Evolutionary conservation across 2,797 vertebrate species (phyloP).

Genomic region (Protosalanx chinensis): DNA sequence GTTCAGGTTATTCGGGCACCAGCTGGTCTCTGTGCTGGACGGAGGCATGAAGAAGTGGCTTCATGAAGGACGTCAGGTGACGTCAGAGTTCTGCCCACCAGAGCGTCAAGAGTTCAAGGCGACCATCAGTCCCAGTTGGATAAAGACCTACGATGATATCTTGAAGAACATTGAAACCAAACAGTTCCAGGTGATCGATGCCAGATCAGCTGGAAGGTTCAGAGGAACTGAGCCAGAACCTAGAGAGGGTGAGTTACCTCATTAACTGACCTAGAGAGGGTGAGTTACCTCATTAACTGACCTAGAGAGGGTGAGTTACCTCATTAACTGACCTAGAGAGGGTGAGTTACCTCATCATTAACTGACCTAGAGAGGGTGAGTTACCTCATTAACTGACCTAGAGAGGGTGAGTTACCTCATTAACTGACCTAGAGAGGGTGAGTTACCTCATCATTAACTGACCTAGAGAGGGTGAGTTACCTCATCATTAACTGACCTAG

Average conservation of each 20-base stretch:
- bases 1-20: conserved; percentile 91
- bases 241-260: conserved; percentile 73
- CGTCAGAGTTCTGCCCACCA: conserved; percentile 65
- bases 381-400: too few species aligned
- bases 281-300: too few species aligned
- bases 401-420: too few species aligned
- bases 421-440: too few species aligned
- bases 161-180: conserved; percentile 77
- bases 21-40: conserved; percentile 84
- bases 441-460: too few species aligned
- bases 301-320: too few species aligned
- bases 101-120: conserved; percentile 68
- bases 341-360: too few species aligned
- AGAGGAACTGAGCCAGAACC: conserved; percentile 86
- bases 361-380: too few species aligned
- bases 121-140: conserved; percentile 65
- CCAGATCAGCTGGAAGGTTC: conserved; percentile 81
- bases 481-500: too few species aligned
- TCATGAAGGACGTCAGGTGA: conserved; percentile 75
- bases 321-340: too few species aligned
- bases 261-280: too few species aligned
- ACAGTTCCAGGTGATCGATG: conserved; percentile 85
- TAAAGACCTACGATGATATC: conserved; percentile 87
- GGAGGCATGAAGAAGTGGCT: conserved; percentile 89
- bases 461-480: too few species aligned